A percentile compares a stretch with the other conserved stretches of the same genome.
phyloP scores from a whole-genome alignment of 1,140 invertebrate species.

The Drosophila sp. region DNA sequence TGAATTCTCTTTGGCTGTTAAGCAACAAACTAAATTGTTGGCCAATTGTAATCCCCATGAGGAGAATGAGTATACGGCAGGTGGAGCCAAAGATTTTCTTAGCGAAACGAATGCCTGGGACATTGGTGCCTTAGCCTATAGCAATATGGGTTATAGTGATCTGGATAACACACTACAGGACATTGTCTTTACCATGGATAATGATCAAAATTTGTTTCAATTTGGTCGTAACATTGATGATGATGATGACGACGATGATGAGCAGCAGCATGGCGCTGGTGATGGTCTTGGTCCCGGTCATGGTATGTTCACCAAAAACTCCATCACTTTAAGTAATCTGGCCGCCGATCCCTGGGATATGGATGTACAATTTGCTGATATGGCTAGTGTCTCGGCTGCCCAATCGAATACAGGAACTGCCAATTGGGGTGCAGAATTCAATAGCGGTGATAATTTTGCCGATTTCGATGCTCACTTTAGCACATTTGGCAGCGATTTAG shows the following conservation, averaged over 20 bases:
- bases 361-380: constrained; percentile 67
- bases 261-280: constrained; percentile 29
- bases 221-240: constrained; percentile 71
- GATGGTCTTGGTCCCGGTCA: constrained; percentile 55
- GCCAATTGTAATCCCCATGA: constrained; percentile 79
- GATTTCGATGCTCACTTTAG: constrained; percentile 81
- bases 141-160: constrained; percentile 62
- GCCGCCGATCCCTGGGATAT: constrained; percentile 71
- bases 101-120: constrained; percentile 61
- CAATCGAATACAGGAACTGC: constrained; percentile 52
- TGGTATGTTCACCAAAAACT: constrained; percentile 65
- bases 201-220: constrained; percentile 70
- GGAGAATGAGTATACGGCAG: constrained; percentile 57
- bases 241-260: constrained; percentile 66
- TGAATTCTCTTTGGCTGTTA: constrained; percentile 67
- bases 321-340: constrained; percentile 58
- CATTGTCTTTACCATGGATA: constrained; percentile 68
- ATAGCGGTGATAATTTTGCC: constrained; percentile 73
- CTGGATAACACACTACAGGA: constrained; percentile 66
- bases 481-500: constrained; percentile 70
- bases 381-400: constrained; percentile 41
- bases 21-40: constrained; percentile 68
- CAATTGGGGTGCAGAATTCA: constrained; percentile 66
- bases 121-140: constrained; percentile 39
- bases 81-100: constrained; percentile 60